These are phyloP conservation scores for Alosa alosa DNA, from an alignment of 2,113 vertebrate genomes.

Conservation along the genomic window DNA sequence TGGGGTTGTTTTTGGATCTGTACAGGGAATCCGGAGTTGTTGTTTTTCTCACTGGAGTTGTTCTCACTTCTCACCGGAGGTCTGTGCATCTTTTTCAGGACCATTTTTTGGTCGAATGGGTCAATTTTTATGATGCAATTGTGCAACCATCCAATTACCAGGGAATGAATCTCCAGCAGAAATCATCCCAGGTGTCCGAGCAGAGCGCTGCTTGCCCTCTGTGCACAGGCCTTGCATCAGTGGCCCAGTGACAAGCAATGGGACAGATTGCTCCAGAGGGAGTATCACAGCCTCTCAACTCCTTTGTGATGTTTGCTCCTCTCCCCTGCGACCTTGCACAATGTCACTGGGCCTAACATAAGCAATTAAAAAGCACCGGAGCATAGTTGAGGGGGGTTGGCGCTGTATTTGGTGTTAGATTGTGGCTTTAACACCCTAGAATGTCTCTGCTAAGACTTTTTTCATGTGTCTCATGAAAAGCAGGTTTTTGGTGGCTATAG, in stretches of 20 bases:
- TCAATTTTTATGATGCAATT: neutral
- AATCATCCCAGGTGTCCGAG: neutral
- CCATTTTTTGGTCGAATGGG: neutral
- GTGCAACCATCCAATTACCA: neutral
- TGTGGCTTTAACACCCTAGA: too few species aligned
- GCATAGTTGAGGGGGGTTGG: neutral
- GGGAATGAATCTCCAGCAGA: neutral
- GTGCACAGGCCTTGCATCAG: neutral
- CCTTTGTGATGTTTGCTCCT: neutral
- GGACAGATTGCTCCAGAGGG: neutral
- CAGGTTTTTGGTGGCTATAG: neutral
- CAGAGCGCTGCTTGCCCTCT: neutral
- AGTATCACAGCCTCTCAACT: neutral
- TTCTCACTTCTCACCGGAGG: neutral
- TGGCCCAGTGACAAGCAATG: neutral
- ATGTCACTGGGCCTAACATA: slow-evolving; percentile 35
- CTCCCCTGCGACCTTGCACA: slow-evolving; percentile 41
- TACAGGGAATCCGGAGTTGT: neutral
- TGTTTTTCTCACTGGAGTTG: too few species aligned
- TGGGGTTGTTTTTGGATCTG: neutral
- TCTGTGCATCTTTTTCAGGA: neutral
- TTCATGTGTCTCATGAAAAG: neutral
- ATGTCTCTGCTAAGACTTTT: neutral
- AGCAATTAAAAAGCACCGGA: slow-evolving; percentile 18
- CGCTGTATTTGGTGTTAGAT: neutral